Base-by-base conservation (phyloP, 2,888 invertebrate species). In the Scaptomyza reducta region DNA sequence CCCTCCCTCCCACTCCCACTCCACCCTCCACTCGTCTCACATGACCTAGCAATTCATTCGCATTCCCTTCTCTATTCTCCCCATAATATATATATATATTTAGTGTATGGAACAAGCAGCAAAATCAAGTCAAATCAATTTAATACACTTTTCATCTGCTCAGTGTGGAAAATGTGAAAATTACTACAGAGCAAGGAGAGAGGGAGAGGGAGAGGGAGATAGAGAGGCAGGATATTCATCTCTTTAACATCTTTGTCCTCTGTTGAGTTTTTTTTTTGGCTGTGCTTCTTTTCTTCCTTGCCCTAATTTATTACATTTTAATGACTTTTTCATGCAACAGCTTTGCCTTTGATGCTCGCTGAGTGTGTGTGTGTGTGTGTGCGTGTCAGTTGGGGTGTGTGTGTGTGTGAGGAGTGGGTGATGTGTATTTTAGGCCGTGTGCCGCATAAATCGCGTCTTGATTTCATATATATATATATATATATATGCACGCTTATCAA, bases 271-370 rank as follows among this genome's bases (percentile, higher is more conserved):
- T 25, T n/a, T 25, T 55, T 31, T 51, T 42, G 18, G 33, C 45
- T 47, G 31, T 40, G 63, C 64, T 61, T 58, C 59, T 63, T 66
- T 56, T 64, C 50, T 53, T 64, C 50, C 46, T 56, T 62, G 71
- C 68, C 70, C 88, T 85, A 84, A 84, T 84, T 84, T 79, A 85
- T 87, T 85, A 79, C 71, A 75, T 87, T 83, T 87, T 87, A 84
- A 84, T 84, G 84, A 87, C 77, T 83, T 83, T 87, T 85, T 79
- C 85, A 72, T 76, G 76, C 59, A 64, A 54, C 61, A 74, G 76
- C 64, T 53, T 45, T 51, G 70, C 61, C 71, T 74, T 74, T 75
- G 76, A 66, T 70, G 73, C 65, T 56, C 7, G 5, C 41, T 18
- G 31, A 6, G 41, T 18, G 41, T 16, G 1, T 14, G 14, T 14